These are phyloP conservation scores for Callocephalon fimbriatum DNA, from an alignment of 2,113 vertebrate species.

Conservation along the genomic window DNA sequence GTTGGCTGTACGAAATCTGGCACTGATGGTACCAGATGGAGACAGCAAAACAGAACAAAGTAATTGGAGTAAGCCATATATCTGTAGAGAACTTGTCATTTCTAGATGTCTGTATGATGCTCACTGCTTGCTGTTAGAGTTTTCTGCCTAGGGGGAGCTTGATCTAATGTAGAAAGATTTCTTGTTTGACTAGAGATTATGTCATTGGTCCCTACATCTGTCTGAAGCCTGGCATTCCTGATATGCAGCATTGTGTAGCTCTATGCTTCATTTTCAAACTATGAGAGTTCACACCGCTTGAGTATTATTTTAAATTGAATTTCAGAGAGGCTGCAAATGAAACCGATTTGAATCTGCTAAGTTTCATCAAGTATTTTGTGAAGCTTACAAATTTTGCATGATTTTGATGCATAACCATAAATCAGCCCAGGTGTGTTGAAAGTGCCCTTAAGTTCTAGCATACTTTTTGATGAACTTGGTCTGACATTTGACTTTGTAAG, in stretches of 20 bases:
- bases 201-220: not conserved
- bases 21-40: not conserved
- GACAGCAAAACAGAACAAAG: not conserved
- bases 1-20: not conserved
- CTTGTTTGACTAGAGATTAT: not conserved
- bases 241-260: not conserved
- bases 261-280: not conserved
- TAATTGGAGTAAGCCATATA: not conserved
- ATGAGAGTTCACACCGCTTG: not conserved
- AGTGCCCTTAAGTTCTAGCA: not conserved
- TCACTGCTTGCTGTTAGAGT: not conserved
- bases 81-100: not conserved
- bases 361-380: not conserved
- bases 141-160: not conserved
- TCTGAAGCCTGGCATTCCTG: not conserved
- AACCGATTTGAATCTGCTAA: not conserved
- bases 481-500: not conserved
- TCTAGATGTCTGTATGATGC: not conserved
- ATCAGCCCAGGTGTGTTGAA: not conserved
- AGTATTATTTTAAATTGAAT: not conserved
- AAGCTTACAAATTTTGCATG: not conserved
- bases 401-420: not conserved
- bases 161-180: not conserved
- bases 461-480: not conserved
- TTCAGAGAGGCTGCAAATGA: not conserved